These are phyloP conservation scores for Gallinago undulata DNA, from an alignment of 2,113 vertebrate genomes.

Conservation along the genomic window DNA sequence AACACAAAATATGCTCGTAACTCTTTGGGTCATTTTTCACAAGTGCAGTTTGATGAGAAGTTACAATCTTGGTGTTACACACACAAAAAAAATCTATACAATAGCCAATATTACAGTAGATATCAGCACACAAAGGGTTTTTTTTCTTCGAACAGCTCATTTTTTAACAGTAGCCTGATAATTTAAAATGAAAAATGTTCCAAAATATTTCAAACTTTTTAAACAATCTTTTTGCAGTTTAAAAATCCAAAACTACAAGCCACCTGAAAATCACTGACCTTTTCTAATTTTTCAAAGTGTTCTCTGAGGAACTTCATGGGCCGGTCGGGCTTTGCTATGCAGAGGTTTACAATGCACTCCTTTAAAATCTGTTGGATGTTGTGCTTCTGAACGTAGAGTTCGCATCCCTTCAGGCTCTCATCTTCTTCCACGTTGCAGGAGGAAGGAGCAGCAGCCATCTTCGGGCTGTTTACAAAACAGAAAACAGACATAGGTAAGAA, in stretches of 20 bases:
- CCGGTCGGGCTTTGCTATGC: slow-evolving; percentile 91
- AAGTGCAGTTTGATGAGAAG: not conserved
- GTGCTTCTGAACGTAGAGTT: slow-evolving; percentile 94
- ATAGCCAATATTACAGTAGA: not conserved
- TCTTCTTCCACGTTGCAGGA: slow-evolving; percentile 89
- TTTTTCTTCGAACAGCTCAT: not conserved
- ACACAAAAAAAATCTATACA: not conserved
- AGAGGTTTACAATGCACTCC: slow-evolving; percentile 96
- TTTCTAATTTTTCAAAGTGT: slow-evolving; percentile 96
- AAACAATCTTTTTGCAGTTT: not conserved
- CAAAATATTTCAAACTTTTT: not conserved
- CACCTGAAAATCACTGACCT: slow-evolving; percentile 80
- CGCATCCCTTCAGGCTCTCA: slow-evolving; percentile 92
- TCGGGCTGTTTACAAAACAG: slow-evolving; percentile 70
- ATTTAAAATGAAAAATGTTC: not conserved
- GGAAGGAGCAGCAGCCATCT: slow-evolving; percentile 89
- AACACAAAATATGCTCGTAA: not conserved
- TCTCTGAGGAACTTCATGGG: slow-evolving; percentile 96
- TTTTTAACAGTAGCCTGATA: not conserved
- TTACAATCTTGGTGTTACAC: fast-evolving
- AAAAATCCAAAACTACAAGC: not conserved
- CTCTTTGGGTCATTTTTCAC: not conserved
- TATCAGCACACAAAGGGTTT: not conserved
- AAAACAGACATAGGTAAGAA: slow-evolving; percentile 49
- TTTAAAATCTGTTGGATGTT: slow-evolving; percentile 94